Percentiles rank a stretch among this genome's conserved stretches.
Evolutionary conservation across 2,888 invertebrate species (phyloP).

Genomic region (Choreutis nemorana): DNA sequence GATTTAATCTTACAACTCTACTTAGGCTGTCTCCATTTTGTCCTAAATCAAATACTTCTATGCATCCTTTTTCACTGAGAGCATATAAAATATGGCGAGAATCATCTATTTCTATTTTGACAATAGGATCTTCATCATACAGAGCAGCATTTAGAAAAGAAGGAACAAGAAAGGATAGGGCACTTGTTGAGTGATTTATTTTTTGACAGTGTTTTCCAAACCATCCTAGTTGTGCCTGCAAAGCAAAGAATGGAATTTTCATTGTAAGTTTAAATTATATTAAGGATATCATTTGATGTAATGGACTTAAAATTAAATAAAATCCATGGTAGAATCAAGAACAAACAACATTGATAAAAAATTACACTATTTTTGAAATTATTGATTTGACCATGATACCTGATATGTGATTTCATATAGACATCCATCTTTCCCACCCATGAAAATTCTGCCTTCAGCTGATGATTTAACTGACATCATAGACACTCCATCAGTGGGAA

Average conservation of each 20-base stretch:
- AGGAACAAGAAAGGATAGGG: slow-evolving; percentile 87
- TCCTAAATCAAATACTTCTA: slow-evolving; percentile 91
- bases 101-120: slow-evolving; percentile 89
- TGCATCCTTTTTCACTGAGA: slow-evolving; percentile 87
- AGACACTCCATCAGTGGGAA: slow-evolving; percentile 88
- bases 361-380: not conserved
- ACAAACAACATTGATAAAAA: slow-evolving; percentile 7
- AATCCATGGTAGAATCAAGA: not conserved
- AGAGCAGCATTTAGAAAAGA: slow-evolving; percentile 88
- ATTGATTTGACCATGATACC: slow-evolving; percentile 46
- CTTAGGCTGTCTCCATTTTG: slow-evolving; percentile 75
- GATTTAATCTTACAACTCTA: slow-evolving; percentile 77
- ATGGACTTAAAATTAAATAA: not conserved
- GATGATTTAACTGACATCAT: slow-evolving; percentile 86
- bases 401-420: slow-evolving; percentile 95
- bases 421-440: slow-evolving; percentile 94
- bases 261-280: not conserved
- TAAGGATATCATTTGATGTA: too few relatives aligned
- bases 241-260: slow-evolving; percentile 11
- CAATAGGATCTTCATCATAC: slow-evolving; percentile 87
- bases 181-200: slow-evolving; percentile 90
- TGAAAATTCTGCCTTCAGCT: slow-evolving; percentile 86
- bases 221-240: slow-evolving; percentile 86
- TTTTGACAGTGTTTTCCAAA: slow-evolving; percentile 95
- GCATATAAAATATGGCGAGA: slow-evolving; percentile 89